Evolutionary conservation across 1,140 invertebrate species (phyloP), one percentile per base, ranked within the genome.

Genomic region (Drosophila pachea): DNA sequence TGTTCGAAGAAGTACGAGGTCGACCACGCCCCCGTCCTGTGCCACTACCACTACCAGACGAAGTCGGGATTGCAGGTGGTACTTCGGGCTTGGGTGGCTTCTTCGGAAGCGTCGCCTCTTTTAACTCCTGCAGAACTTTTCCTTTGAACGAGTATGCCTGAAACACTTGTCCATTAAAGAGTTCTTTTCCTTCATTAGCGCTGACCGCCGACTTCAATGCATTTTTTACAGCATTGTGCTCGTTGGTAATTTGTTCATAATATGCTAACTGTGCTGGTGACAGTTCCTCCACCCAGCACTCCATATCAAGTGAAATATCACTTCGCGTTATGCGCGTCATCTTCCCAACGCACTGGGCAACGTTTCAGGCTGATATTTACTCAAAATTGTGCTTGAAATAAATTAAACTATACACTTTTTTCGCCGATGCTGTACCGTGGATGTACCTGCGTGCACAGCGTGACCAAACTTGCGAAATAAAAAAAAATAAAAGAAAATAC

Each of bases 211-310:
- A 90, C 70, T 92, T 91, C 0, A 93, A 74, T 49, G 91, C 92
- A 53, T 89, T 91, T 75, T 92, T 91, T 48, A 92, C 91, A 52
- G 90, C 92, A 59, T 92, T 92, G 59, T 92, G 92, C 68, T 93
- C 92, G 58, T 91, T 91, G 82, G 92, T 82, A 65, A 90, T 90
- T 91, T 92, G 88, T 64, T 91, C 91, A 62, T 92, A 90, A 33
- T 90, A 88, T 49, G 86, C 65, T 9, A 92, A 77, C 77, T 94
- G 94, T 6, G 89, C 91, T 58, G 93, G 91, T 5, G 91, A 93
- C 0, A 94, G 86, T 45, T 93, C 93, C 45, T 94, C 94, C 50
- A 94, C 92, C 87, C 90, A 90, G 69, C 93, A 93, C 53, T 94
- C 93, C 73, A 94, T 89, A 68, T 93, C 92, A 14, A 94, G 81